These are phyloP conservation scores for Hypolimnas misippus DNA, from an alignment of 2,888 invertebrate genomes.

Conservation along the genomic window DNA sequence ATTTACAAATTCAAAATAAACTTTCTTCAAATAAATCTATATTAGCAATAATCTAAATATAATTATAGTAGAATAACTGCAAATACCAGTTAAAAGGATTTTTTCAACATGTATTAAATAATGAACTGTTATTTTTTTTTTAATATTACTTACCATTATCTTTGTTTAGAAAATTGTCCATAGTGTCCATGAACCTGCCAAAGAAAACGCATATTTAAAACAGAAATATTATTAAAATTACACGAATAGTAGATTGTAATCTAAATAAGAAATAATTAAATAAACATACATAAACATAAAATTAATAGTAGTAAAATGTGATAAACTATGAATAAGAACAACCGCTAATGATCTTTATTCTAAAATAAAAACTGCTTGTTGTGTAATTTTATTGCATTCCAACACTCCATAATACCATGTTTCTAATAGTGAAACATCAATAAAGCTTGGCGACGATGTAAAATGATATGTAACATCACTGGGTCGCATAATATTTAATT, in stretches of 20 bases:
- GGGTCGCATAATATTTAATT: slow-evolving; percentile 75
- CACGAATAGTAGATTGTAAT: not conserved
- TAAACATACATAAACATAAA: slow-evolving; percentile 23
- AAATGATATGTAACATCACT: slow-evolving; percentile 72
- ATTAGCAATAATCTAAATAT: too few species aligned
- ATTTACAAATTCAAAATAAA: not conserved
- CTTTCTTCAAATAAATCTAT: too few species aligned
- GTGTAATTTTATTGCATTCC: slow-evolving; percentile 57
- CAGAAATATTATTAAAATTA: slow-evolving; percentile 46
- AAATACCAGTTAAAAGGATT: too few species aligned
- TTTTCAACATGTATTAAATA: too few species aligned
- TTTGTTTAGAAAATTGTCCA: slow-evolving; percentile 70
- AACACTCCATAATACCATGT: slow-evolving; percentile 52
- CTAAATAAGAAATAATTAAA: slow-evolving; percentile 15
- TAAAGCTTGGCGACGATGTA: slow-evolving; percentile 66
- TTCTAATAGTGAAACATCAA: slow-evolving; percentile 53
- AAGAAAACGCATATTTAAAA: slow-evolving; percentile 56
- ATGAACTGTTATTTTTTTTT: not conserved
- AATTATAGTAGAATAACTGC: not conserved
- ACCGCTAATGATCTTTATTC: slow-evolving; percentile 35
- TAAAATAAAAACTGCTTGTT: slow-evolving; percentile 44
- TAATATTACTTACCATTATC: slow-evolving; percentile 63
- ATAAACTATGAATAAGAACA: slow-evolving; percentile 38
- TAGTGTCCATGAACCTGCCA: slow-evolving; percentile 73
- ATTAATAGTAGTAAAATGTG: slow-evolving; percentile 29